These are phyloP conservation scores for Lochmaea capreae DNA, from an alignment of 2,888 invertebrate species.

Conservation along the genomic window DNA sequence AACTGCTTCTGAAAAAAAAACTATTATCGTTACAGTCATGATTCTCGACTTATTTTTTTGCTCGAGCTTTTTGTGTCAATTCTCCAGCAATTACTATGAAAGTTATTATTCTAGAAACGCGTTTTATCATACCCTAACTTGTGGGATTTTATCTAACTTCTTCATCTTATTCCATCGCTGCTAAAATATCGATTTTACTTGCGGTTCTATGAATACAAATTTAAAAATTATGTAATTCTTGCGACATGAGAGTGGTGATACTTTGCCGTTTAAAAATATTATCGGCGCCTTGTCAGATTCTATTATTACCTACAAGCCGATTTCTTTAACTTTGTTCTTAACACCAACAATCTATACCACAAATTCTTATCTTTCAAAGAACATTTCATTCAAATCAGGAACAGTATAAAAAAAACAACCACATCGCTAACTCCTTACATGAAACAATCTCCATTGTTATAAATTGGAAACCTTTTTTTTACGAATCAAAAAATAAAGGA, in stretches of 20 bases:
- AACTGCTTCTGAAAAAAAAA: no score
- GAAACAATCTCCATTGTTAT: constrained; percentile 18
- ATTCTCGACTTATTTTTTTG: neutral
- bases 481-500: constrained; percentile 4
- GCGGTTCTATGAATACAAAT: constrained; percentile 28
- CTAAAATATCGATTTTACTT: constrained; percentile 24
- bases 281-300: neutral
- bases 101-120: neutral
- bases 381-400: no score
- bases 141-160: constrained; percentile 2
- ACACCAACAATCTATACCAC: no score
- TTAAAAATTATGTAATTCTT: constrained; percentile 28
- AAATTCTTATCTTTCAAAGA: no score
- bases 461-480: constrained; percentile 13
- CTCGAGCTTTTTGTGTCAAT: neutral
- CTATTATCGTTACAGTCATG: neutral
- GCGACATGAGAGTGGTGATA: neutral
- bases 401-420: no score
- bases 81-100: neutral
- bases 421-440: neutral
- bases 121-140: neutral
- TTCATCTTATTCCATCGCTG: neutral
- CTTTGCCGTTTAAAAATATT: neutral
- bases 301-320: neutral
- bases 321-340: no score